A percentile compares a stretch with the other conserved stretches of the same genome.
These are phyloP conservation scores for Lerista edwardsae DNA, from an alignment of 2,797 vertebrate species.

Conservation along the genomic window DNA sequence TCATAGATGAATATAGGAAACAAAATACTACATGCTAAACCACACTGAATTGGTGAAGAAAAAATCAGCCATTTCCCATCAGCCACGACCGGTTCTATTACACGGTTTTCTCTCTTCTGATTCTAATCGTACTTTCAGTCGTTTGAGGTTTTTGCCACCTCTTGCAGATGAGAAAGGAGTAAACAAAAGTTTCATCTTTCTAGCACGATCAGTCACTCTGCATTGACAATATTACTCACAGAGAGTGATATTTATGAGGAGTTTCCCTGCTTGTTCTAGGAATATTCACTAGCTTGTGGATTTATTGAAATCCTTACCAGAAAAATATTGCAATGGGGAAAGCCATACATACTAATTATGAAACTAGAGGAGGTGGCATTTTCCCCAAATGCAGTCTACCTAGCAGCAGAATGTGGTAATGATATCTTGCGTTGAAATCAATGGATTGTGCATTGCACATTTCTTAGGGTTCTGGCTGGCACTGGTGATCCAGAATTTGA, in stretches of 20 bases:
- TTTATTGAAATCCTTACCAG: conserved; percentile 15
- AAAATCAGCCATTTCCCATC: neutral
- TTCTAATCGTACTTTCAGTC: conserved; percentile 19
- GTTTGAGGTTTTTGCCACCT: neutral
- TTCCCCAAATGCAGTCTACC: too few relatives aligned
- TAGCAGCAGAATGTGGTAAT: neutral
- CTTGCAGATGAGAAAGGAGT: neutral
- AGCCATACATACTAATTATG: neutral
- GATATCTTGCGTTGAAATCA: neutral
- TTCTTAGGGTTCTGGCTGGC: too few relatives aligned
- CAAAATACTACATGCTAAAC: neutral
- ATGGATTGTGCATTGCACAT: too few relatives aligned
- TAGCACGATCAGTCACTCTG: rapidly evolving
- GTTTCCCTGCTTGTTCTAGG: neutral
- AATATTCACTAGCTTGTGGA: neutral
- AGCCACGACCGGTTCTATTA: neutral
- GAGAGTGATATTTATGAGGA: neutral
- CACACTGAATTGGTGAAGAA: rapidly evolving
- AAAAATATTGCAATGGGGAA: neutral
- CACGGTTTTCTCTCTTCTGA: neutral
- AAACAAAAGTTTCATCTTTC: neutral
- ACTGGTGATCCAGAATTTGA: too few relatives aligned
- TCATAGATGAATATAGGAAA: neutral
- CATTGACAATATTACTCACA: neutral
- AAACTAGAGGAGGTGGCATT: neutral